phyloP scores from a whole-genome alignment of 2,113 vertebrate species.

The Chiloscyllium plagiosum region DNA sequence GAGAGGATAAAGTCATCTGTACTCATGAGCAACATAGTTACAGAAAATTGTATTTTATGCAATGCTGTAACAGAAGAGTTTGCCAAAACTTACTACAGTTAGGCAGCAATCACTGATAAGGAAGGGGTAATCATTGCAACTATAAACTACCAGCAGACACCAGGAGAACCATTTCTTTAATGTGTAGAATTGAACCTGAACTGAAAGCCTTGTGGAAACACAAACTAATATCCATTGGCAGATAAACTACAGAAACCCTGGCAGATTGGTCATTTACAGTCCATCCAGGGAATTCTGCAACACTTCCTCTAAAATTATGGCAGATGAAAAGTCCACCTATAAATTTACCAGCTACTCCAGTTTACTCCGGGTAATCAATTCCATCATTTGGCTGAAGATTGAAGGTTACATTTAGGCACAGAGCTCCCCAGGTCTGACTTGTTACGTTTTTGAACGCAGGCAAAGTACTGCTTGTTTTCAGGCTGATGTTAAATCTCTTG shows the following conservation, averaged over 20 bases:
- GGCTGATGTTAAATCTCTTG: background rate
- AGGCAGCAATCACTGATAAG: too few relatives aligned
- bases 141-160: too few relatives aligned
- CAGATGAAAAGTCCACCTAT: background rate
- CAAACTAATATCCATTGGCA: too few relatives aligned
- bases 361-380: background rate
- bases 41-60: too few relatives aligned
- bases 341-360: background rate
- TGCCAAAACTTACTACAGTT: too few relatives aligned
- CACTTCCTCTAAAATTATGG: background rate
- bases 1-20: too few relatives aligned
- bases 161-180: too few relatives aligned
- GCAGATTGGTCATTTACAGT: background rate
- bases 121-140: too few relatives aligned
- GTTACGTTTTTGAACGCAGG: background rate
- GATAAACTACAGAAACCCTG: background rate
- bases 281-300: background rate
- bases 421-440: background rate
- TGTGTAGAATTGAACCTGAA: too few relatives aligned
- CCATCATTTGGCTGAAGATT: background rate
- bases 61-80: too few relatives aligned
- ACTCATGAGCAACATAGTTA: too few relatives aligned
- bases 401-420: background rate
- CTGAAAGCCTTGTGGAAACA: too few relatives aligned
- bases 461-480: background rate